Conservation (phyloP, 2,797 vertebrate species). For the Mormyrops boulengeri region DNA sequence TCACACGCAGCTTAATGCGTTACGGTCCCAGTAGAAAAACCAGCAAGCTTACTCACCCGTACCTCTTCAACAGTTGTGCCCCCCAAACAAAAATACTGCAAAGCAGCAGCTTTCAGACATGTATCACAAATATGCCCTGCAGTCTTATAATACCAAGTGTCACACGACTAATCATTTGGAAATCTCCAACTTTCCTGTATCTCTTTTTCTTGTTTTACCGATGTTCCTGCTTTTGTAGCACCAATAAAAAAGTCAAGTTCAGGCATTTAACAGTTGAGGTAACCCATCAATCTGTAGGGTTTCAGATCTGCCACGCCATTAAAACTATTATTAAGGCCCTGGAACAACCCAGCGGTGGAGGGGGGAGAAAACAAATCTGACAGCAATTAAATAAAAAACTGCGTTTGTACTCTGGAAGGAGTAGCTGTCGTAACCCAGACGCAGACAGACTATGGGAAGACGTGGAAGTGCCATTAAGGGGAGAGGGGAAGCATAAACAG, state of each 20-base stretch:
- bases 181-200: not conserved
- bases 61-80: not conserved
- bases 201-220: not conserved
- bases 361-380: conserved; percentile 54
- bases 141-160: not conserved
- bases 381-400: conserved; percentile 64
- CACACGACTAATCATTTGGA: not conserved
- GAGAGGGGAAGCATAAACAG: conserved; percentile 66
- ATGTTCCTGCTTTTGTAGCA: not conserved
- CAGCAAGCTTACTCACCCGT: not conserved
- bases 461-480: conserved; percentile 62
- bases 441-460: conserved; percentile 55
- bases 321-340: conserved; percentile 52
- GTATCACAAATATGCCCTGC: not conserved
- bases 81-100: not conserved
- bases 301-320: conserved; percentile 43
- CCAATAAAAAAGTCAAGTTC: conserved; percentile 38
- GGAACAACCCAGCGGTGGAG: conserved; percentile 41
- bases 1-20: not conserved
- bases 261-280: conserved; percentile 22
- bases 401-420: conserved; percentile 57
- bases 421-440: conserved; percentile 57
- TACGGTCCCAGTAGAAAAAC: not conserved
- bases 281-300: conserved; percentile 45
- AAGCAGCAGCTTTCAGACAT: not conserved